Percentiles rank a stretch among this genome's conserved stretches.
Evolutionary conservation across 2,113 vertebrate species (phyloP).

Genomic region (Suricata suricatta): DNA sequence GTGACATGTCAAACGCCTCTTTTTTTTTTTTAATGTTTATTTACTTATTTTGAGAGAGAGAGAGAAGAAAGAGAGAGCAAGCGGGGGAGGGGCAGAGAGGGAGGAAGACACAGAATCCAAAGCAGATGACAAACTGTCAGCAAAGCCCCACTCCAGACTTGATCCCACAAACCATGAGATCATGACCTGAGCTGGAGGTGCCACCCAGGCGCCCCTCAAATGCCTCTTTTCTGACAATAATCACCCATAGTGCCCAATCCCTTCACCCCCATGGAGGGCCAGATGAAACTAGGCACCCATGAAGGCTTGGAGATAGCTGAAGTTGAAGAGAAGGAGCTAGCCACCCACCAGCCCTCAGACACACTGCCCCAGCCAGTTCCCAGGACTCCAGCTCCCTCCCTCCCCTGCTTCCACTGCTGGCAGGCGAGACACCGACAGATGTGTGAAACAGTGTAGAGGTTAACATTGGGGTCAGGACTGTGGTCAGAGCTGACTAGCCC

Average conservation of each 20-base stretch:
- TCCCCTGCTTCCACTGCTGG: neutral
- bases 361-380: neutral
- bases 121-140: too few species aligned
- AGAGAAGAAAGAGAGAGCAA: too few species aligned
- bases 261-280: neutral
- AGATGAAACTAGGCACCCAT: neutral
- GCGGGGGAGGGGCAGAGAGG: too few species aligned
- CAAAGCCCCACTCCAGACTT: too few species aligned
- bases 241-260: neutral
- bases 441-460: neutral
- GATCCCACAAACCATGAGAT: too few species aligned
- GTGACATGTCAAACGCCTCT: neutral
- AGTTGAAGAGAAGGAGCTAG: neutral
- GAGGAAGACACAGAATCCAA: too few species aligned
- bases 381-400: neutral
- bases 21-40: neutral
- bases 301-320: neutral
- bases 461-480: conserved; percentile 37
- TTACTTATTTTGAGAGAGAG: too few species aligned
- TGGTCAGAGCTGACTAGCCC: conserved; percentile 21
- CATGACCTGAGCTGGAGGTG: too few species aligned
- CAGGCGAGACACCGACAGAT: neutral
- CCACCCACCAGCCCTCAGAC: neutral
- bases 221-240: neutral
- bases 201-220: neutral